Conservation (phyloP, 2,113 vertebrate species). For the Drymodes brunneopygia region DNA sequence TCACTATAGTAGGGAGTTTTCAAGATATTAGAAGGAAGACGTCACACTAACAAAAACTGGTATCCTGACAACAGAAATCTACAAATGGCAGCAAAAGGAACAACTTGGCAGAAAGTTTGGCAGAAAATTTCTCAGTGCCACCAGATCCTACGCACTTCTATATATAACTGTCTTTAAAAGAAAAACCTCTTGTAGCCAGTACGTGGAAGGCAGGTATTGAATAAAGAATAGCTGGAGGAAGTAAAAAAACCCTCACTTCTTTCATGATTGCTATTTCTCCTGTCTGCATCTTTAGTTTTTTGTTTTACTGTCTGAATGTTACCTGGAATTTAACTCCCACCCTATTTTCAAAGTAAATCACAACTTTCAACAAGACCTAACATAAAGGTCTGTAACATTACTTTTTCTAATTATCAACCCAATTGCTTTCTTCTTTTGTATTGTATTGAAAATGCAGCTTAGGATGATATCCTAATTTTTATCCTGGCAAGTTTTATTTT, state of each 20-base stretch:
- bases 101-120: neutral
- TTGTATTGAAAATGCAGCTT: neutral
- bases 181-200: neutral
- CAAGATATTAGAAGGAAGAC: neutral
- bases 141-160: neutral
- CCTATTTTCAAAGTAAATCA: neutral
- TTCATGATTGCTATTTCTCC: neutral
- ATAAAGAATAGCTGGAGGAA: neutral
- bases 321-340: neutral
- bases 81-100: neutral
- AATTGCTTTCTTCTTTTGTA: neutral
- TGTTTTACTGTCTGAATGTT: neutral
- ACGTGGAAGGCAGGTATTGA: neutral
- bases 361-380: neutral
- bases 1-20: neutral
- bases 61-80: neutral
- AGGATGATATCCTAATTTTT: neutral
- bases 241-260: neutral
- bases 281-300: neutral
- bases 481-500: neutral
- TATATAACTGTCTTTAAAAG: neutral
- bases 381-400: neutral
- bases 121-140: neutral
- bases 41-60: neutral
- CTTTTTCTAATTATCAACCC: neutral